Conservation (phyloP, 2,113 vertebrate genomes). For the Xerus inauris region DNA sequence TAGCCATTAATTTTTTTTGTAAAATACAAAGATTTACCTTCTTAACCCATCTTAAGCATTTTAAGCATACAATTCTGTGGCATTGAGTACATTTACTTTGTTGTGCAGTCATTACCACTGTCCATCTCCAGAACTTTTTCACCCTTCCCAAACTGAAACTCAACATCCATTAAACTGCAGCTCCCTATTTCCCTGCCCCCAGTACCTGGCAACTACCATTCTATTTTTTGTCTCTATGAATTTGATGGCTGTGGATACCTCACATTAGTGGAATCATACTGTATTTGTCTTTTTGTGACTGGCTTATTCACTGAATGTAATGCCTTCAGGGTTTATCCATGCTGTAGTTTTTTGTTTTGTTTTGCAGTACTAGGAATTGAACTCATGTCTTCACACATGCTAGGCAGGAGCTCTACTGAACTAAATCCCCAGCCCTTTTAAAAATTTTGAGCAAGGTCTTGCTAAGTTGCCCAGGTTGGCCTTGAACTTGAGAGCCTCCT, state of each 20-base stretch:
- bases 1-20: neutral
- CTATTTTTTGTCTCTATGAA: neutral
- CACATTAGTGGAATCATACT: neutral
- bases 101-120: neutral
- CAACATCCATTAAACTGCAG: neutral
- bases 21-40: neutral
- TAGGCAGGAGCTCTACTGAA: no score
- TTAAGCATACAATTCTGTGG: neutral
- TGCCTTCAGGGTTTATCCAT: neutral
- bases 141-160: neutral
- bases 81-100: neutral
- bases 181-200: neutral
- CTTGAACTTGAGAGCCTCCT: neutral
- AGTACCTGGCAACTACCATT: neutral
- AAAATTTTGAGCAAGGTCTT: neutral
- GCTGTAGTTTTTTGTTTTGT: neutral
- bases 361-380: no score
- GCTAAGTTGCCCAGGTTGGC: neutral
- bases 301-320: neutral
- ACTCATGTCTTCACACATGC: no score
- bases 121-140: neutral
- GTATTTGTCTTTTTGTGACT: neutral
- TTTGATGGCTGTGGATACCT: neutral
- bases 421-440: neutral
- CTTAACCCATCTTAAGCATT: neutral